Evolutionary conservation across 30 jellyfish, hydroid and myxozoan genomes (phyloP), one percentile per base, ranked within the genome.

Genomic region (Pelagia noctiluca): DNA sequence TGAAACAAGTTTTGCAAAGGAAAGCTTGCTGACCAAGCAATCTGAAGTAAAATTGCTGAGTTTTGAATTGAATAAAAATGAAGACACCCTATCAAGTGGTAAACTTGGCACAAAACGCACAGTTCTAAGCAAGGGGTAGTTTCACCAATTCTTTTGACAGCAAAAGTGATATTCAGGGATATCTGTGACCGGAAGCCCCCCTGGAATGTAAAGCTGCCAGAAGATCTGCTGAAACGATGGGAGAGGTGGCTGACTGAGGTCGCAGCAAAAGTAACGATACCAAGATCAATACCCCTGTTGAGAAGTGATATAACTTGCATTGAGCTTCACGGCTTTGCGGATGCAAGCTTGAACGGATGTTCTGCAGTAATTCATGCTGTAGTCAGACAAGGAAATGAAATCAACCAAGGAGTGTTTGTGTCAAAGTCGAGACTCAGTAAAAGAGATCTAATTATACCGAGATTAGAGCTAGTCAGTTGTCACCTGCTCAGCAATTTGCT

Each of bases 271-370:
- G 10, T 71, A 22, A 31, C 47, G 50, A 33, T 80, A 8, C 90
- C 89, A 0, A 13, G 90, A 82, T 12, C 90, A 11, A 82, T 67
- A 61, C 35, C 75, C 34, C 26, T 35, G 13, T n/a, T 49, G 35
- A 16, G 30, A 34, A 53, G 47, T 13, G 28, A 66, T 28, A 82
- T 82, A 29, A 2, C 34, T n/a, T 18, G 31, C 35, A 25, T 82
- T 52, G 92, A 67, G 48, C 26, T 82, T 24, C 89, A 82, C 69
- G 90, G 80, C 18, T 82, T 82, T 67, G 92, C 76, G 24, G 92
- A 82, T 70, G 92, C 89, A 5, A 68, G 92, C 63, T 66, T 57
- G 46, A 50, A 35, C 31, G 92, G 92, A 71, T 11, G 77, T 37
- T 82, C 63, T 25, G 83, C 88, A 12, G 90, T 61, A 13, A 4